Conservation (phyloP, 1,140 invertebrate genomes). For the Cepaea nemoralis region DNA sequence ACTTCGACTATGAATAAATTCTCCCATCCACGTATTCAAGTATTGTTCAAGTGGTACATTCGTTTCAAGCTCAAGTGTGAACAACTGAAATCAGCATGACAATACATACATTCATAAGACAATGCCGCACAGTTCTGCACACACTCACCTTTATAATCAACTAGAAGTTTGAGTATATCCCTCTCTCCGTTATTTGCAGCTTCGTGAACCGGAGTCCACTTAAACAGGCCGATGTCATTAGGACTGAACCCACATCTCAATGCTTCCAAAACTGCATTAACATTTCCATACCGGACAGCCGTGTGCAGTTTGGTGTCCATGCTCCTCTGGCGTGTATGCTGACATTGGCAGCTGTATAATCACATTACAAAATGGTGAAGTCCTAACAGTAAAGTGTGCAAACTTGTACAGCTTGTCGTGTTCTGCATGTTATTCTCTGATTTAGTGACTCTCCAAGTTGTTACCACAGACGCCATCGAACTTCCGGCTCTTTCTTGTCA, state of each 20-base stretch:
- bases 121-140: too few relatives aligned
- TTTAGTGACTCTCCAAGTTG: background rate
- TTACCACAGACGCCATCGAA: background rate
- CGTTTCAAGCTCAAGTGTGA: too few relatives aligned
- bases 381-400: background rate
- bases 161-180: slow-evolving; percentile 58
- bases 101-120: too few relatives aligned
- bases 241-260: slow-evolving; percentile 60
- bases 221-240: slow-evolving; percentile 64
- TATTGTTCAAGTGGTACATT: too few relatives aligned
- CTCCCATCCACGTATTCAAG: too few relatives aligned
- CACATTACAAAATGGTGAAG: background rate
- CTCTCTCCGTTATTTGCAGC: slow-evolving; percentile 61
- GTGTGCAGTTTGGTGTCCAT: slow-evolving; percentile 52
- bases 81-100: too few relatives aligned
- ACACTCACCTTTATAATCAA: slow-evolving; percentile 57
- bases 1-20: too few relatives aligned
- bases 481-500: background rate
- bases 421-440: background rate
- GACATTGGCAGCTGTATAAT: background rate
- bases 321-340: background rate
- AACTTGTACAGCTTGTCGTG: background rate
- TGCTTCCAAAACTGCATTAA: slow-evolving; percentile 56
- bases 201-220: slow-evolving; percentile 65
- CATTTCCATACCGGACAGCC: slow-evolving; percentile 61